Percentiles rank a stretch among this genome's conserved stretches.
phyloP scores from a whole-genome alignment of 2,113 vertebrate genomes.

The Oreotrochilus melanogaster region DNA sequence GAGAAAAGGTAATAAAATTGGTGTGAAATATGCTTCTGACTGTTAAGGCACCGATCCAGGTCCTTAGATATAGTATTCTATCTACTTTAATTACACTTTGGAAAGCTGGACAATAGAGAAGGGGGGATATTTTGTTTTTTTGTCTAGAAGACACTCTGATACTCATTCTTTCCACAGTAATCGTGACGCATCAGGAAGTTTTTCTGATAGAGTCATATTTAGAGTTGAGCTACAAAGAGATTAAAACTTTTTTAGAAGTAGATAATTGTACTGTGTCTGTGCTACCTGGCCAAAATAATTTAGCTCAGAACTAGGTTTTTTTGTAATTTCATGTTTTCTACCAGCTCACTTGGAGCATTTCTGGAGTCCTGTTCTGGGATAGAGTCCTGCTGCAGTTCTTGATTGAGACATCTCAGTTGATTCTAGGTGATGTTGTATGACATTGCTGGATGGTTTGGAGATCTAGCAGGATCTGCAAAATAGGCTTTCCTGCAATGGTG shows the following conservation, averaged over 20 bases:
- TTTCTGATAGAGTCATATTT: background rate
- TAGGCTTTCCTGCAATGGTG: background rate
- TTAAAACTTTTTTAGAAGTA: background rate
- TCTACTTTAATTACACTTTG: background rate
- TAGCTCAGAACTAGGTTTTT: background rate
- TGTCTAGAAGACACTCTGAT: background rate
- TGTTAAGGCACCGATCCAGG: background rate
- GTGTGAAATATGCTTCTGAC: background rate
- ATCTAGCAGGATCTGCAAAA: background rate
- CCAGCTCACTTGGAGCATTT: background rate
- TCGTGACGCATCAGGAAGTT: background rate
- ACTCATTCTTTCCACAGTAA: conserved; percentile 2
- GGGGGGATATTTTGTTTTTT: background rate
- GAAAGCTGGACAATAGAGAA: background rate
- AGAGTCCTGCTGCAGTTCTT: background rate
- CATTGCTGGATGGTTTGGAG: background rate
- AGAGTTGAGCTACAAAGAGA: conserved; percentile 7
- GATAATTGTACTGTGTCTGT: background rate
- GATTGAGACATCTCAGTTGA: background rate
- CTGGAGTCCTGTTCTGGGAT: background rate
- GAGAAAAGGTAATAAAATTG: conserved; percentile 80
- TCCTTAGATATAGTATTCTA: background rate
- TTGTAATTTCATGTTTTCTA: background rate
- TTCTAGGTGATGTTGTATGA: background rate
- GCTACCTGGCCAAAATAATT: background rate